Base-by-base conservation (phyloP, 2,113 vertebrate species). In the Ciconia maguari region DNA sequence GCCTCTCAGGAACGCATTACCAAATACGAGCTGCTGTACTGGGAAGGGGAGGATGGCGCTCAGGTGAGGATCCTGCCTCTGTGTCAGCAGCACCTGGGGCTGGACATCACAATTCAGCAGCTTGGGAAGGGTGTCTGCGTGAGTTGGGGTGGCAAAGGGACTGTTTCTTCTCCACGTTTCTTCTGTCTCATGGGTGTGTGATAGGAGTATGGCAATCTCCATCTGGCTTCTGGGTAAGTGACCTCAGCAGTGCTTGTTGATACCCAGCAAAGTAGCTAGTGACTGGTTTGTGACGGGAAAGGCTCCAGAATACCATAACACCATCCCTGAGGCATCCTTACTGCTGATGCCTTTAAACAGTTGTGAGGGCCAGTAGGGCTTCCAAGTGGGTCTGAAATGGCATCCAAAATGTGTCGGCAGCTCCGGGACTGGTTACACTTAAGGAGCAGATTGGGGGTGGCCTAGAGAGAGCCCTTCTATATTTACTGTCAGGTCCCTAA, bases 21-120 rank as follows among this genome's bases (percentile, higher is more conserved):
- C 92, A 98, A 98, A 84, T 99, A 99, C 4, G 99, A 99, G 83
- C 98, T 99, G 78, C 97, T 98, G 2, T 99, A 99, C 97, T 99
- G 99, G 99, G 99, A 99, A 87, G 98, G 98, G 6, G 98, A 98
- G 74, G 98, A 99, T 9, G 97, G 96, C 49, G 97, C 98, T 42
- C 99, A 99, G 99, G 99, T 99, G 96, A 97, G 98, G 38, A 52
- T 21, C 34, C 44, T 87, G 54, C 65, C 65, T 77, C 29, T 84
- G 68, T 2, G 0, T 29, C 57, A 15, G 29, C 75, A 55, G 57
- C 41, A 15, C 16, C 7, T 48, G 13, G 24, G 36, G 30, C 7
- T 9, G 3, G 11, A n/a, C 46, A 9, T 26, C 19, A 15, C 52
- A 60, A 3, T 71, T 86, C 57, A 25, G 41, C 26, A 25, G 9